phyloP scores from a whole-genome alignment of 2,888 invertebrate genomes.

The Junonia oenone region DNA sequence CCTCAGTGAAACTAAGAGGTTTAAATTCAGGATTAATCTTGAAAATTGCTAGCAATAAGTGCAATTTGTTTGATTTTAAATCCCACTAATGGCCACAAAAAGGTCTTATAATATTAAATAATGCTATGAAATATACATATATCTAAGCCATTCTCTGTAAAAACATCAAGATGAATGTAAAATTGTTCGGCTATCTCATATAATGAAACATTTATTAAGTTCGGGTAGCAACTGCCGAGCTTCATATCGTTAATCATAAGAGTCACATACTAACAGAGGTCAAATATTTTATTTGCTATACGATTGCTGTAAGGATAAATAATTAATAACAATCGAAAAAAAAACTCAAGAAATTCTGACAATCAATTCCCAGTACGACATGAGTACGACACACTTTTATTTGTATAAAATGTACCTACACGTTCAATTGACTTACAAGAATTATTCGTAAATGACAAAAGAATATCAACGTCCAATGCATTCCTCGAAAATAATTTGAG shows the following conservation, averaged over 20 bases:
- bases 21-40: background rate
- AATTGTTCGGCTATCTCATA: background rate
- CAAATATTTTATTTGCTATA: conserved; percentile 25
- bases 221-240: conserved; percentile 17
- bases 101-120: too few relatives aligned
- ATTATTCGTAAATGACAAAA: too few relatives aligned
- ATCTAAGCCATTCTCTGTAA: too few relatives aligned
- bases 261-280: conserved; percentile 22
- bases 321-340: background rate
- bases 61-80: too few relatives aligned
- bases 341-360: conserved; percentile 1
- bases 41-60: background rate
- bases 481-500: too few relatives aligned
- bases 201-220: conserved; percentile 5
- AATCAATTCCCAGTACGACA: conserved; percentile 5
- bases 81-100: too few relatives aligned
- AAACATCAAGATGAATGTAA: too few relatives aligned
- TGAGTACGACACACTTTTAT: too few relatives aligned
- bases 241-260: conserved; percentile 17
- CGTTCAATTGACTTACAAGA: too few relatives aligned
- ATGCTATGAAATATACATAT: too few relatives aligned
- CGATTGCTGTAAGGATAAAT: conserved; percentile 3
- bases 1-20: background rate
- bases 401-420: too few relatives aligned
- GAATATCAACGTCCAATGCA: too few relatives aligned